Conservation (phyloP, 1,140 invertebrate species). For the Sminthurinus signatus region DNA sequence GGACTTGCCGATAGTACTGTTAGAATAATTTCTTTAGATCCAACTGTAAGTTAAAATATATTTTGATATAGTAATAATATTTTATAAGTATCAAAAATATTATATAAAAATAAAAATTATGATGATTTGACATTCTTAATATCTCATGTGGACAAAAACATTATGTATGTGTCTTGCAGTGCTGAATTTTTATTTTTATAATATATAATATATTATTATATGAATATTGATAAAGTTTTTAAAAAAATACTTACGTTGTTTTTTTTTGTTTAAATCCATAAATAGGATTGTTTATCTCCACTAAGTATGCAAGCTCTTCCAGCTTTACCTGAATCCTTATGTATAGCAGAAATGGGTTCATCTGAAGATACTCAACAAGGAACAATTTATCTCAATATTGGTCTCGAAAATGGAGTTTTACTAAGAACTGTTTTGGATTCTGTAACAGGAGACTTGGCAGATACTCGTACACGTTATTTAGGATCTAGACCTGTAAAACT, state of each 20-base stretch:
- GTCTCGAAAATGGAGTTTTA: constrained; percentile 93
- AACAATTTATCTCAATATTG: constrained; percentile 94
- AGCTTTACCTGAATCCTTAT: constrained; percentile 90
- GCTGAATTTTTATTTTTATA: constrained; percentile 6
- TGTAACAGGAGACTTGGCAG: constrained; percentile 92
- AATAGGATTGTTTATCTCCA: constrained; percentile 81
- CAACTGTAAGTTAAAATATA: constrained; percentile 57
- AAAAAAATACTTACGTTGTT: neutral
- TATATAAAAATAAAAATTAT: neutral
- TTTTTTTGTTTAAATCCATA: constrained; percentile 25
- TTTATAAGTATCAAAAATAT: neutral
- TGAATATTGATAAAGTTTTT: neutral
- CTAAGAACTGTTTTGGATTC: constrained; percentile 92
- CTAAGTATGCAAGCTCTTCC: constrained; percentile 96
- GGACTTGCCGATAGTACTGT: constrained; percentile 96
- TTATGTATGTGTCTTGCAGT: constrained; percentile 10
- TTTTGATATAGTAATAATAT: neutral
- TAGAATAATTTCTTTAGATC: constrained; percentile 94
- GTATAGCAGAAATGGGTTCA: constrained; percentile 86
- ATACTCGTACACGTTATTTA: constrained; percentile 92
- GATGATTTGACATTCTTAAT: constrained; percentile 3
- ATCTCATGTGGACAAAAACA: constrained; percentile 8
- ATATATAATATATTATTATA: too few species aligned
- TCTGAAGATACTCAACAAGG: constrained; percentile 59
- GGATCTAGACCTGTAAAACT: constrained; percentile 93